These are phyloP conservation scores for Ornithoptera priamus DNA, from an alignment of 2,888 invertebrate species.

Conservation along the genomic window DNA sequence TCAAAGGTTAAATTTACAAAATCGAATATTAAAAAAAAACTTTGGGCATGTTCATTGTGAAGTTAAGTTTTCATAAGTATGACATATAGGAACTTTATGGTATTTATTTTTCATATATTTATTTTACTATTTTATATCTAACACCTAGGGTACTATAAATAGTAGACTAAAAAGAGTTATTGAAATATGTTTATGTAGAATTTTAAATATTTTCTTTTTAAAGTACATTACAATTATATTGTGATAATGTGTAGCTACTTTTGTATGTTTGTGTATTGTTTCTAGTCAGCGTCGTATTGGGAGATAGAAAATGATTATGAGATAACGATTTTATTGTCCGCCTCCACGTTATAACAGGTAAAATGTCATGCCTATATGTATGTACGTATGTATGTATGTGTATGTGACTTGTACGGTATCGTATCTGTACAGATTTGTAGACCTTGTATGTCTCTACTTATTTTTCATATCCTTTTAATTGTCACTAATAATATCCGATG, in stretches of 20 bases:
- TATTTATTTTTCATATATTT: background rate
- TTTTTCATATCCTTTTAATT: no score
- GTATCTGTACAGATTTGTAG: conserved; percentile 11
- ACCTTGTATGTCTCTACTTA: background rate
- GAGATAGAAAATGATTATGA: conserved; percentile 47
- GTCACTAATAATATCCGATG: no score
- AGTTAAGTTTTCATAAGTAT: background rate
- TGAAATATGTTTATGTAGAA: conserved; percentile 7
- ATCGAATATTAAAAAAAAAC: no score
- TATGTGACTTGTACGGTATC: conserved; percentile 33
- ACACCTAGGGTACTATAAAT: background rate
- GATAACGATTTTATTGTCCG: conserved; percentile 44
- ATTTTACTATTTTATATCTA: background rate
- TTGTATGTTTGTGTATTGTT: conserved; percentile 38
- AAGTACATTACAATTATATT: conserved; percentile 4
- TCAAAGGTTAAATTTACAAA: no score
- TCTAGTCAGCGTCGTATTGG: conserved; percentile 46
- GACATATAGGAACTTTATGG: no score
- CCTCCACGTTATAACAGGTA: conserved; percentile 45
- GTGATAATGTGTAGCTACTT: conserved; percentile 23
- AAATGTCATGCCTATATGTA: conserved; percentile 34
- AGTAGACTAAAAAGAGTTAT: background rate
- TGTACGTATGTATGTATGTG: conserved; percentile 35
- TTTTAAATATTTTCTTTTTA: conserved; percentile 6
- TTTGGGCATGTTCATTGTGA: conserved; percentile 10